Conservation (phyloP, 2,888 invertebrate species). For the Erynnis tages region DNA sequence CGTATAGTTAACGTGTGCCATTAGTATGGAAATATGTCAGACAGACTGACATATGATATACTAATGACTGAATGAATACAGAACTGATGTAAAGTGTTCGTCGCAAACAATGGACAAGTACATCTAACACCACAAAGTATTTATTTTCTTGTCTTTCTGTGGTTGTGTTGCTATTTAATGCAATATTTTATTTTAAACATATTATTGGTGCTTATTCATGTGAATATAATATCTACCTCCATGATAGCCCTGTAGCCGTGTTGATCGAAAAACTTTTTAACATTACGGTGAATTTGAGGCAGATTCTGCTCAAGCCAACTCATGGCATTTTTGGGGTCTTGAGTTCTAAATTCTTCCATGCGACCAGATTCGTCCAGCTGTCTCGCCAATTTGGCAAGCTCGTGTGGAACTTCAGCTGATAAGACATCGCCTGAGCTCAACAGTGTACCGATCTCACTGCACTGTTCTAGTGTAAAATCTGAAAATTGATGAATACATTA, state of each 20-base stretch:
- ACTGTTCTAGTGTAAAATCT: slow-evolving; percentile 84
- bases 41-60: no score
- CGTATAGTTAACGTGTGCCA: no score
- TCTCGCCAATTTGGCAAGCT: slow-evolving; percentile 67
- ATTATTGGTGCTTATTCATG: no score
- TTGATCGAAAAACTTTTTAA: slow-evolving; percentile 82
- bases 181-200: no score
- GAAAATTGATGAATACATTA: slow-evolving; percentile 36
- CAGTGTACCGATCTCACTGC: slow-evolving; percentile 85
- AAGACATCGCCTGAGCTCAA: slow-evolving; percentile 87
- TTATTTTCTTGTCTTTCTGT: no score
- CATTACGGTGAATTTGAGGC: slow-evolving; percentile 65
- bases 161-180: no score
- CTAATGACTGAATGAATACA: no score
- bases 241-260: slow-evolving; percentile 87
- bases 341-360: slow-evolving; percentile 69
- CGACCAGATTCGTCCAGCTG: slow-evolving; percentile 65
- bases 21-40: no score
- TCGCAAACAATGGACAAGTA: no score
- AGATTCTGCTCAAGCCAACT: slow-evolving; percentile 82
- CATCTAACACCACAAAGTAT: no score
- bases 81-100: no score
- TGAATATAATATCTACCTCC: no score
- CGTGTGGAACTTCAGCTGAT: slow-evolving; percentile 87
- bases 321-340: slow-evolving; percentile 72